Evolutionary conservation across 1,140 invertebrate genomes (phyloP).

Genomic region (Metaphire vulgaris): DNA sequence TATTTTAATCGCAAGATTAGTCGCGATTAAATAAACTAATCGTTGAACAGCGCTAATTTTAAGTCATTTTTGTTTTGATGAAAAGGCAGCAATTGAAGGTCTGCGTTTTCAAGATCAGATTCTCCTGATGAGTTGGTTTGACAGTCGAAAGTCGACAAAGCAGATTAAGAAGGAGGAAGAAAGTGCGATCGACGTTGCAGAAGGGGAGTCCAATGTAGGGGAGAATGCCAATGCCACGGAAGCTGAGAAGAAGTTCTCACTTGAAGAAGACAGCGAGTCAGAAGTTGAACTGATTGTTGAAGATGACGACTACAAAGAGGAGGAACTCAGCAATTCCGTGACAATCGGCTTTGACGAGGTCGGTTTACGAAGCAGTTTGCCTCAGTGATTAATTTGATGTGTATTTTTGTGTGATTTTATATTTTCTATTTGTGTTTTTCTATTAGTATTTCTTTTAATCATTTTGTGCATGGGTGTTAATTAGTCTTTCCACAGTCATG

Average conservation of each 20-base stretch:
- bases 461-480: too few relatives aligned
- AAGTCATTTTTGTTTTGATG: not conserved
- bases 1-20: too few relatives aligned
- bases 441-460: too few relatives aligned
- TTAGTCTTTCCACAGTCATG: too few relatives aligned
- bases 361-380: too few relatives aligned
- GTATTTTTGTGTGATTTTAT: too few relatives aligned
- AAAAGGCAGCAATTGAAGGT: not conserved
- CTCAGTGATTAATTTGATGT: too few relatives aligned
- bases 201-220: not conserved
- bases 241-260: not conserved
- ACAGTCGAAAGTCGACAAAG: not conserved
- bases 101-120: not conserved
- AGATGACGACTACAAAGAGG: not conserved
- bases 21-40: too few relatives aligned
- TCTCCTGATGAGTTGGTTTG: not conserved
- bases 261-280: constrained; percentile 2
- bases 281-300: not conserved
- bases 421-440: too few relatives aligned
- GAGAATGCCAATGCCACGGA: not conserved
- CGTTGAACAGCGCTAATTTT: too few relatives aligned
- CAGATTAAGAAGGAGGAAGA: not conserved
- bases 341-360: not conserved
- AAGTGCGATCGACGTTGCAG: not conserved
- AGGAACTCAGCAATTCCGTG: not conserved